Base-by-base conservation (phyloP, 2,888 invertebrate genomes). In the Brachyptera risi region DNA sequence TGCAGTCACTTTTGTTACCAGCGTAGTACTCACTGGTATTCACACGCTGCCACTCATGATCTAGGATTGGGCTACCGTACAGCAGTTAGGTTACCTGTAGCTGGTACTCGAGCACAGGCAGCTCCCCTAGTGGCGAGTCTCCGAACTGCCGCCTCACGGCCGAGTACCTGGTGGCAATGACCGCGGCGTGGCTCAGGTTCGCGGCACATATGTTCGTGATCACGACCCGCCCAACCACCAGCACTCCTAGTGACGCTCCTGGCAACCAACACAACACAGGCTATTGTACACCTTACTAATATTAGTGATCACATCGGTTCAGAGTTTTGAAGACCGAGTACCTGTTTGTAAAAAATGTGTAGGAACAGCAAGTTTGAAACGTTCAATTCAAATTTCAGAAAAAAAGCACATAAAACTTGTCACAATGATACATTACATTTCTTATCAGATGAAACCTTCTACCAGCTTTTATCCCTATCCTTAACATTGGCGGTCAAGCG, bases 151-250 rank as follows among this genome's bases (percentile, higher is more conserved):
- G 80, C 24, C 92, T 76, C 1, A 88, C 83, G 9, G 87, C 90
- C 4, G 90, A 89, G 76, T 93, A 93, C 42, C 93, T 78, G 1
- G 91, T 77, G 0, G 90, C 90, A 65, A 92, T 90, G 2, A 87
- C 78, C 1, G 90, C 77, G 11, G 86, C 87, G 67, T 86, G 82
- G n/a, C 85, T 82, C 57, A 92, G 78, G 59, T 86, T 86, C 47
- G 75, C 70, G 2, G 74, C 70, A 40, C 76, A 75, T 70, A 81
- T 79, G 67, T 74, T 73, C 67, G 83, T 87, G 62, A 92, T 90
- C 7, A 86, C 87, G 57, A 91, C 82, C 58, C 89, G 81, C 66
- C 93, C 95, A 57, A 89, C 87, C 0, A 94, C 94, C 67, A 96
- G 79, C 67, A 90, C 90, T 70, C 93, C 94, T 40, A 94, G 77